phyloP scores from a whole-genome alignment of 2,797 vertebrate genomes.

The Onychomys torridus region DNA sequence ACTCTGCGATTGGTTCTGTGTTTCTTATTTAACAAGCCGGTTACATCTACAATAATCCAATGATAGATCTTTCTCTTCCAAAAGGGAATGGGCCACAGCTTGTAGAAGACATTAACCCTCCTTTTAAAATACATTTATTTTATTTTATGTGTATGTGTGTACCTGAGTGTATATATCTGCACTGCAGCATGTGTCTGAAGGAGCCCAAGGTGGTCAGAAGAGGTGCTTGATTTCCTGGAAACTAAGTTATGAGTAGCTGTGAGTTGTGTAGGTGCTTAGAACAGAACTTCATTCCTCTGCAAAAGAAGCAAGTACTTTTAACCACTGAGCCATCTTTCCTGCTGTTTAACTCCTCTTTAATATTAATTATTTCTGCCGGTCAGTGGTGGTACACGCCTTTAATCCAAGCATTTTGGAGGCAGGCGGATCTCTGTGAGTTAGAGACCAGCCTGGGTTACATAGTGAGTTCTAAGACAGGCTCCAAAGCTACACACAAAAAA shows the following conservation, averaged over 20 bases:
- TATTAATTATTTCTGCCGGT: not conserved
- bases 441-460: too few species aligned
- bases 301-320: not conserved
- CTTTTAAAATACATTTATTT: not conserved
- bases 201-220: not conserved
- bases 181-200: not conserved
- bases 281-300: not conserved
- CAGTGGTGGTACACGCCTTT: too few species aligned
- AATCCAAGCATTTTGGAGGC: too few species aligned
- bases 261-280: not conserved
- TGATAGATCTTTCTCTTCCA: not conserved
- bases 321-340: not conserved
- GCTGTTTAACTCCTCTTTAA: not conserved
- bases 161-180: not conserved
- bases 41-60: too few species aligned
- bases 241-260: too few species aligned
- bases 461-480: too few species aligned
- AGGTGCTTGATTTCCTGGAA: not conserved
- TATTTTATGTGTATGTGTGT: not conserved
- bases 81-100: fast-evolving
- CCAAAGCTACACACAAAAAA: too few species aligned
- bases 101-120: not conserved
- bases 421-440: too few species aligned
- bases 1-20: too few species aligned
- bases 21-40: too few species aligned